Conservation (phyloP, 2,797 vertebrate genomes). For the Hephaestus fuliginosus region DNA sequence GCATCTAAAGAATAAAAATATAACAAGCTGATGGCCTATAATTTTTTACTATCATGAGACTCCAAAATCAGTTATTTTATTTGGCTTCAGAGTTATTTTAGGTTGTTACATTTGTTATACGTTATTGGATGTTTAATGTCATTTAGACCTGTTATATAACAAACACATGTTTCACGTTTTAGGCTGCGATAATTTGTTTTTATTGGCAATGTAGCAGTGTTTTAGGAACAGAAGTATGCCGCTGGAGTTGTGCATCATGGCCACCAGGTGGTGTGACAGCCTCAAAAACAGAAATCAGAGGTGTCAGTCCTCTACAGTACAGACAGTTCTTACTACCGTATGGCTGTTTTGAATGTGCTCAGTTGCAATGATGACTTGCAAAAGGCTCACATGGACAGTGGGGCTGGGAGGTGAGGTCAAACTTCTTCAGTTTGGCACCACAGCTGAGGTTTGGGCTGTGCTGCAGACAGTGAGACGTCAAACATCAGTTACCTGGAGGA, state of each 20-base stretch:
- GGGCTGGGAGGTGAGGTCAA: constrained; percentile 35
- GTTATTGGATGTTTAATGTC: neutral
- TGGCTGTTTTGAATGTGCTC: constrained; percentile 31
- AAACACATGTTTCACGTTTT: constrained; percentile 28
- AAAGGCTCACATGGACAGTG: constrained; percentile 33
- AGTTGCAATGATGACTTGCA: constrained; percentile 42
- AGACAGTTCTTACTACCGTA: constrained; percentile 25
- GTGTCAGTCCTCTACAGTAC: neutral
- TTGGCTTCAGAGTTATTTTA: constrained; percentile 14
- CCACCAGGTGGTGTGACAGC: constrained; percentile 80
- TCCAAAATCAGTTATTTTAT: constrained; percentile 16
- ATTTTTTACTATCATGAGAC: constrained; percentile 5
- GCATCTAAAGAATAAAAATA: neutral
- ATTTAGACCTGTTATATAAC: constrained; percentile 8
- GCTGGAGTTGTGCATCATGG: constrained; percentile 17
- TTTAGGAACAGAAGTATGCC: neutral
- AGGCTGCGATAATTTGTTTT: constrained; percentile 38
- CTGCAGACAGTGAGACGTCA: constrained; percentile 26
- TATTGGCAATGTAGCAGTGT: constrained; percentile 12
- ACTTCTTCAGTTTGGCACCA: constrained; percentile 38
- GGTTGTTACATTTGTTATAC: constrained; percentile 13
- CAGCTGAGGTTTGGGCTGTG: constrained; percentile 2
- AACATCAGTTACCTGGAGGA: neutral
- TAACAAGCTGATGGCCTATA: neutral
- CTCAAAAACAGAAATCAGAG: constrained; percentile 48